Evolutionary conservation across 2,797 vertebrate species (phyloP).

Genomic region (Tamandua tetradactyla): DNA sequence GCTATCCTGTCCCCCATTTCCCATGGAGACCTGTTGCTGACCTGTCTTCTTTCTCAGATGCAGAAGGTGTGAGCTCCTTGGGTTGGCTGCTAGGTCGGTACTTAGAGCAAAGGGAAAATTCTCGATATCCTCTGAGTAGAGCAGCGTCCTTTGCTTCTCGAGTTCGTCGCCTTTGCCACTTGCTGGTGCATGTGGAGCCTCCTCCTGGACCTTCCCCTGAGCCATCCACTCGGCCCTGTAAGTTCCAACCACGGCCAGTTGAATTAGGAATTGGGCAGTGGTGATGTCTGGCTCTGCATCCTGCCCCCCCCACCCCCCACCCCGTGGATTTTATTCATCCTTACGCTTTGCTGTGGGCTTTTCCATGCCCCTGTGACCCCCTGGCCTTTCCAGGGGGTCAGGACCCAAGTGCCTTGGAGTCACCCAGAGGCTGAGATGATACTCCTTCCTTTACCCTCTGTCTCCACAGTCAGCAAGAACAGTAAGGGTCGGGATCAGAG

Average conservation of each 20-base stretch:
- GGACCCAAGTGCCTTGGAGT: neutral
- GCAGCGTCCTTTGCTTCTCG: conserved; percentile 89
- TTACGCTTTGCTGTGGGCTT: neutral
- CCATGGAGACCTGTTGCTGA: neutral
- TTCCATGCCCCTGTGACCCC: neutral
- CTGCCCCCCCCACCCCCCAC: neutral
- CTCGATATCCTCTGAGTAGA: conserved; percentile 75
- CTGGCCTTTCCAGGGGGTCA: neutral
- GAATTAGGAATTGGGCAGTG: neutral
- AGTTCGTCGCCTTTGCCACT: conserved; percentile 91
- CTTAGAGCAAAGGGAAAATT: conserved; percentile 85
- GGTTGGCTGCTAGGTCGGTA: conserved; percentile 93
- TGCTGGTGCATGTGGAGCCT: conserved; percentile 93
- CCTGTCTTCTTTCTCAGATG: conserved; percentile 73
- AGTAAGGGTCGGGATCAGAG: conserved; percentile 71
- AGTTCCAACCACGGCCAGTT: neutral
- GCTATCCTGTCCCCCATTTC: neutral
- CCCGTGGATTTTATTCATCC: neutral
- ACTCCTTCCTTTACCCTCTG: neutral
- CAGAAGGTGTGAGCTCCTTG: conserved; percentile 86
- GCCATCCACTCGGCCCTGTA: conserved; percentile 77
- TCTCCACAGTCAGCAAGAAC: conserved; percentile 87
- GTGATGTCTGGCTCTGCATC: neutral
- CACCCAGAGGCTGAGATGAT: neutral
- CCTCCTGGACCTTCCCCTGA: conserved; percentile 84